A percentile compares a stretch with the other conserved stretches of the same genome.
phyloP scores from a whole-genome alignment of 2,797 vertebrate genomes.

The Tokudaia muenninki region DNA sequence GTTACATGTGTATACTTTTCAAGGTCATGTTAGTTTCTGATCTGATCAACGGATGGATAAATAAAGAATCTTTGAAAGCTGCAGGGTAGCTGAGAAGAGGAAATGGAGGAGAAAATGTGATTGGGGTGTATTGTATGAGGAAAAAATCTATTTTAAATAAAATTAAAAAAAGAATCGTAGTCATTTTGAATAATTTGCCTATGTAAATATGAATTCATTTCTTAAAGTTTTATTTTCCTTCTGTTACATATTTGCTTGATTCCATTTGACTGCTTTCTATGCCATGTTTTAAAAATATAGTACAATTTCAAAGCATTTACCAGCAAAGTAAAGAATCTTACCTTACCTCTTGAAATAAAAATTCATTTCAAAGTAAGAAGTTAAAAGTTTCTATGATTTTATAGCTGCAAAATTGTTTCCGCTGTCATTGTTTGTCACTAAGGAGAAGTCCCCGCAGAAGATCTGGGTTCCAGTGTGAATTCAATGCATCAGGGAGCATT shows the following conservation, averaged over 20 bases:
- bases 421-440: slow-evolving; percentile 22
- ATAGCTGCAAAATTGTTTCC: neutral
- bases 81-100: neutral
- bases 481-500: neutral
- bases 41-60: neutral
- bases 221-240: neutral
- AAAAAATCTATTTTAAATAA: neutral
- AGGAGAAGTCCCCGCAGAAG: slow-evolving; percentile 44
- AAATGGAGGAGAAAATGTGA: neutral
- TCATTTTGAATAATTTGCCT: neutral
- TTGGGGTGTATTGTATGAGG: neutral
- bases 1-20: neutral
- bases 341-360: slow-evolving; percentile 47
- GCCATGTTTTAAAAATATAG: neutral
- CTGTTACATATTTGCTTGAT: neutral
- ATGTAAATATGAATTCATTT: neutral
- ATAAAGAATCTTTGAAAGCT: neutral
- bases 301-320: neutral
- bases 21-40: neutral
- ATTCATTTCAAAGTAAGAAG: neutral
- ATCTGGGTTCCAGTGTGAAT: slow-evolving; percentile 20
- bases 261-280: neutral
- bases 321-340: neutral
- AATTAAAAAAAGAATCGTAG: no score
- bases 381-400: neutral